Evolutionary conservation across 35 echinoderm and acorn worm species (phyloP).

Genomic region (Lytechinus pictus): DNA sequence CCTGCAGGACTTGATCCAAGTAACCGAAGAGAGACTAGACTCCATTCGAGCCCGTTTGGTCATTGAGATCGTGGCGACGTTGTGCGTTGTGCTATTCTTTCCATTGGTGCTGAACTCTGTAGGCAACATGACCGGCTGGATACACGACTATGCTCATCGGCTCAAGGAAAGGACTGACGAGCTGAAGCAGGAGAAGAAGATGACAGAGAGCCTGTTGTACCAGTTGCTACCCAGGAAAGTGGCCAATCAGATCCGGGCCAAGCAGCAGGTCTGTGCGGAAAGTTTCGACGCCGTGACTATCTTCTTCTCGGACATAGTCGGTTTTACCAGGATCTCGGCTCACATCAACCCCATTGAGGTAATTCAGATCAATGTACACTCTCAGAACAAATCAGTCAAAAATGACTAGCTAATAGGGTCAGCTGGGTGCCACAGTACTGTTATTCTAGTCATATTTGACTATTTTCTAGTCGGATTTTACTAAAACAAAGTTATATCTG

Average conservation of each 20-base stretch:
- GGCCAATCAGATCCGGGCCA: constrained; percentile 53
- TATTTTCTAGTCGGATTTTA: too few relatives aligned
- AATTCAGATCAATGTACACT: too few relatives aligned
- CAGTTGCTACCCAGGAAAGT: constrained; percentile 54
- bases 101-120: constrained; percentile 52
- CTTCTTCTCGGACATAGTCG: constrained; percentile 77
- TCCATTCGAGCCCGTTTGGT: constrained; percentile 22
- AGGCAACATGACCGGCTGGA: constrained; percentile 67
- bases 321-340: constrained; percentile 67
- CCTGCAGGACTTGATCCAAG: background rate
- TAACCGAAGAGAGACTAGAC: background rate
- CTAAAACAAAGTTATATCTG: too few relatives aligned
- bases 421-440: too few relatives aligned
- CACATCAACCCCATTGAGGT: constrained; percentile 69
- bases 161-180: constrained; percentile 52
- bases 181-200: constrained; percentile 65
- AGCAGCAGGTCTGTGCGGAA: constrained; percentile 49
- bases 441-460: too few relatives aligned
- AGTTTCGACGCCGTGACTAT: constrained; percentile 67
- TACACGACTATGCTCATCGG: constrained; percentile 53
- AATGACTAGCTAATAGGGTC: too few relatives aligned
- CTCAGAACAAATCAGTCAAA: too few relatives aligned
- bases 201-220: constrained; percentile 59
- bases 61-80: constrained; percentile 60
- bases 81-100: constrained; percentile 52